phyloP scores from a whole-genome alignment of 2,797 vertebrate species.

The Fistularia tabacaria region DNA sequence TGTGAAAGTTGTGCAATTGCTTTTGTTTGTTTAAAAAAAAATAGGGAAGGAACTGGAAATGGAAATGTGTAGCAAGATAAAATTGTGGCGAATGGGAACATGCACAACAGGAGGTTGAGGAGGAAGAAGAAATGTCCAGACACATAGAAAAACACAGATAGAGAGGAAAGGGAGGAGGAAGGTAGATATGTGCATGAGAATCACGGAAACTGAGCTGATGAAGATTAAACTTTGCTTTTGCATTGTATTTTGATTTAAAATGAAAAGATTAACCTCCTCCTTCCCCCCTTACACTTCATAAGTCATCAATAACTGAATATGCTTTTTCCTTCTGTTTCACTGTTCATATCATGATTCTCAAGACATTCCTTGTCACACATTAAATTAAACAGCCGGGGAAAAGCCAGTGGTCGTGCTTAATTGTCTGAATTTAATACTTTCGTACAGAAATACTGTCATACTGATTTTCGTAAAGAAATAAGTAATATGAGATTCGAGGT shows the following conservation, averaged over 20 bases:
- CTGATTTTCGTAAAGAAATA: no score
- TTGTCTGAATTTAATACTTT: no score
- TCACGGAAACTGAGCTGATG: neutral
- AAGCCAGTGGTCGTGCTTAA: no score
- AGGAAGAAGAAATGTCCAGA: conserved; percentile 7
- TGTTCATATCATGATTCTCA: no score
- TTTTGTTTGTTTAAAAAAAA: conserved; percentile 37
- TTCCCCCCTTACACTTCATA: no score
- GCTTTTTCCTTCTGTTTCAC: no score
- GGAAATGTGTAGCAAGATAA: conserved; percentile 31
- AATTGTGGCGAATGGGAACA: conserved; percentile 27
- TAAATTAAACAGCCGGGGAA: no score
- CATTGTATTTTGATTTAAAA: neutral
- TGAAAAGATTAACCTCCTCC: neutral
- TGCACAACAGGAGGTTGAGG: conserved; percentile 20
- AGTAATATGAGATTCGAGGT: no score
- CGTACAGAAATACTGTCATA: no score
- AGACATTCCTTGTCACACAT: no score
- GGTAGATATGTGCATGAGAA: neutral
- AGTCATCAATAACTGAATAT: no score
- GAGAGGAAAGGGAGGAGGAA: neutral
- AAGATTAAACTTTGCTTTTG: neutral
- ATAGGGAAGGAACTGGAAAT: conserved; percentile 24
- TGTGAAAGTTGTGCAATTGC: conserved; percentile 51
- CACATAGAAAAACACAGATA: neutral